Evolutionary conservation across 2,113 vertebrate species (phyloP).

Genomic region (Pseudolaguvia tuberculata): DNA sequence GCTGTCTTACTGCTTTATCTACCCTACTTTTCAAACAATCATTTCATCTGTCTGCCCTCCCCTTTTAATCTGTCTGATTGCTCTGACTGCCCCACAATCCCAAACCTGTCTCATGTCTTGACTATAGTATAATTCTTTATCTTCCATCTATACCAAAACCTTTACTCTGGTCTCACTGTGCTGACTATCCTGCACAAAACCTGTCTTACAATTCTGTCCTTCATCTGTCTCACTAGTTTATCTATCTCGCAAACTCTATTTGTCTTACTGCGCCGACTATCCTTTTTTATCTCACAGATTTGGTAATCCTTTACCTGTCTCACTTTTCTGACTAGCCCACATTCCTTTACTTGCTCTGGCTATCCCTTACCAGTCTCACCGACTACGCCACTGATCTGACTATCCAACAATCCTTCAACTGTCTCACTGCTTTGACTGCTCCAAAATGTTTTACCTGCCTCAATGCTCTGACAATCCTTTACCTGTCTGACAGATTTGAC

Average conservation of each 20-base stretch:
- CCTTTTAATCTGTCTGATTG: too few species aligned
- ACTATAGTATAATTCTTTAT: too few species aligned
- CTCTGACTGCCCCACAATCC: too few species aligned
- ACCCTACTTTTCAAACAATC: too few species aligned
- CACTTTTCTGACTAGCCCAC: background rate
- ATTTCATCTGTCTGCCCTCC: too few species aligned
- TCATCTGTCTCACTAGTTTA: background rate
- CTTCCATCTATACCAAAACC: too few species aligned
- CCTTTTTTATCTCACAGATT: too few species aligned
- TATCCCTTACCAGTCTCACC: too few species aligned
- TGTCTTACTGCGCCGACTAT: background rate
- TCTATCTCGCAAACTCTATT: background rate
- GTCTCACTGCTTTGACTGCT: background rate
- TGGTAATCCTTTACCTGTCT: background rate
- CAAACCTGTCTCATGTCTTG: too few species aligned
- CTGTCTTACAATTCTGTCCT: too few species aligned
- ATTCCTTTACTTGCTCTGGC: background rate
- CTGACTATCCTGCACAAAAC: background rate
- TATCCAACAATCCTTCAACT: background rate
- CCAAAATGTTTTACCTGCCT: background rate
- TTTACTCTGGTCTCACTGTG: too few species aligned
- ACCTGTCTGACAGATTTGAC: background rate
- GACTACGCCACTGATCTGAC: background rate
- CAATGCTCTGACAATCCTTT: background rate
- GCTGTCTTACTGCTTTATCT: conserved; percentile 2